phyloP scores from a whole-genome alignment of 2,113 vertebrate genomes.

The Zapus hudsonius region DNA sequence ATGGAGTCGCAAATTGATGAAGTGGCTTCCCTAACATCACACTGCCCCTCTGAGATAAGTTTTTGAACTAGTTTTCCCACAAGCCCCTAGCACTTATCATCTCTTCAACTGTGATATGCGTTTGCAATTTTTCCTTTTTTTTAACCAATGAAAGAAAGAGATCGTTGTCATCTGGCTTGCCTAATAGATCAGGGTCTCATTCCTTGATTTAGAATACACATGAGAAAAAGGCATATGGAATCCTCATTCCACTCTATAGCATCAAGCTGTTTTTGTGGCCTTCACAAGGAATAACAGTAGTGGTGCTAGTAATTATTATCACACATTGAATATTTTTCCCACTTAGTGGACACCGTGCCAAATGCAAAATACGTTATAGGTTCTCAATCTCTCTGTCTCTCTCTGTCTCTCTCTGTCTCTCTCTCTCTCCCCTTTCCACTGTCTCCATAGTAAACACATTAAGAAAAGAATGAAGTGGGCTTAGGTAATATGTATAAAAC shows the following conservation, averaged over 20 bases:
- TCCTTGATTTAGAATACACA: not conserved
- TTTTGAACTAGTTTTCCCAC: not conserved
- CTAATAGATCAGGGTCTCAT: not conserved
- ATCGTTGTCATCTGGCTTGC: not conserved
- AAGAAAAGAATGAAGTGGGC: not conserved
- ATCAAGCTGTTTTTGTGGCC: not conserved
- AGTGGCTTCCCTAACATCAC: slow-evolving; percentile 24
- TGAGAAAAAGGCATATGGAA: not conserved
- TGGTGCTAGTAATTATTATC: not conserved
- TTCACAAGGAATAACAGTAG: not conserved
- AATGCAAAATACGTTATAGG: not conserved
- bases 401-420: not conserved
- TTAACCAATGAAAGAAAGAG: not conserved
- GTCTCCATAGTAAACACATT: not conserved
- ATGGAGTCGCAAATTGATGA: not conserved
- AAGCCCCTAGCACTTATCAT: not conserved
- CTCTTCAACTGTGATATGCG: not conserved
- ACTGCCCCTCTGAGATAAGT: not conserved
- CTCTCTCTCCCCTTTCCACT: not conserved
- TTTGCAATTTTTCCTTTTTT: not conserved
- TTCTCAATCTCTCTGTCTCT: not conserved
- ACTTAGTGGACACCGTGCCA: not conserved
- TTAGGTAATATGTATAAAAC: not conserved
- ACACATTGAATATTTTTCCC: not conserved
- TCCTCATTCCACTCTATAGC: not conserved